Conservation (phyloP, 2,888 invertebrate species). For the Mesorhabditis sp. region DNA sequence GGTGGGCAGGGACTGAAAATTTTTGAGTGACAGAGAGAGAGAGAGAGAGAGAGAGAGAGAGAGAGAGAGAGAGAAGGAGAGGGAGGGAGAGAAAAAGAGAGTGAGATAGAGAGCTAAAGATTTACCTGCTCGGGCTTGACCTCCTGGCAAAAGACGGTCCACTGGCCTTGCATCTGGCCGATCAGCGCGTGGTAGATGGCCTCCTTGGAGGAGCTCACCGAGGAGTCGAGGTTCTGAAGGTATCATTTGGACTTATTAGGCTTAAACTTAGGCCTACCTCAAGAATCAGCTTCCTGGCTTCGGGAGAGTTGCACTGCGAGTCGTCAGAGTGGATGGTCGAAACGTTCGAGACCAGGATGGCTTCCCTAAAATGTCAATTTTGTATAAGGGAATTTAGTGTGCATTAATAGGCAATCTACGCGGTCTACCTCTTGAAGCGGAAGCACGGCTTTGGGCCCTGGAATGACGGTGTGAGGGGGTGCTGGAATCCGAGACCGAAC, state of each 20-base stretch:
- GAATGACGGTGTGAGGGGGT: not conserved
- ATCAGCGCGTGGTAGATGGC: not conserved
- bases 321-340: not conserved
- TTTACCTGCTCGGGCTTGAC: not conserved
- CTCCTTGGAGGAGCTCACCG: not conserved
- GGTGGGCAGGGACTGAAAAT: not conserved
- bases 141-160: slow-evolving; percentile 2
- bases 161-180: not conserved
- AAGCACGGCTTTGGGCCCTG: not conserved
- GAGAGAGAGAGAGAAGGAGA: not conserved
- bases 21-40: not conserved
- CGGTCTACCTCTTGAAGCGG: not conserved
- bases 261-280: not conserved
- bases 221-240: not conserved
- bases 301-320: not conserved
- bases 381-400: not conserved
- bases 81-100: not conserved
- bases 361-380: not conserved
- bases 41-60: not conserved
- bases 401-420: not conserved
- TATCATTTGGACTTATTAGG: not conserved
- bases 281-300: not conserved
- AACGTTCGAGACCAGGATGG: not conserved
- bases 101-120: not conserved
- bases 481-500: not conserved